These are phyloP conservation scores for Pogoniulus pusillus DNA, from an alignment of 2,797 vertebrate species.

Conservation along the genomic window DNA sequence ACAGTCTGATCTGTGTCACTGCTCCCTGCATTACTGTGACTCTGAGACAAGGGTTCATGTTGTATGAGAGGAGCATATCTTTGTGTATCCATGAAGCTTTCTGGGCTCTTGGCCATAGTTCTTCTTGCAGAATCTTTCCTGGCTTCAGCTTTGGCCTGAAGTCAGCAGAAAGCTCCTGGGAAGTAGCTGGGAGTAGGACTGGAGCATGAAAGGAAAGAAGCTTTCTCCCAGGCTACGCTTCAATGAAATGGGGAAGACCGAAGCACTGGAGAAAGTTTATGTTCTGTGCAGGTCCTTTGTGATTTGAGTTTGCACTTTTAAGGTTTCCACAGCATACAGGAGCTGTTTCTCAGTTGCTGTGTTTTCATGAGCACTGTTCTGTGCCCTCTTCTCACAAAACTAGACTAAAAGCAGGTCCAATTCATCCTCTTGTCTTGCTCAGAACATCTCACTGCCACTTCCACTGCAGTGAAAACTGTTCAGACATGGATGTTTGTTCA, in stretches of 20 bases:
- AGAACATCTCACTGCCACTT: not conserved
- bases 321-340: not conserved
- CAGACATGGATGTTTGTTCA: not conserved
- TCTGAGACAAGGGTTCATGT: not conserved
- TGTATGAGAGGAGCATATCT: not conserved
- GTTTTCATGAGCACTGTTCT: not conserved
- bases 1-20: not conserved
- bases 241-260: not conserved
- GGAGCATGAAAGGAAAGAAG: not conserved
- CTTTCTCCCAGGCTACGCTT: not conserved
- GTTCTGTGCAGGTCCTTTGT: not conserved
- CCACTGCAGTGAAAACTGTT: not conserved
- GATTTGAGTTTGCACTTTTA: not conserved
- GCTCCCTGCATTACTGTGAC: not conserved
- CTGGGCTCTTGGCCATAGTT: not conserved
- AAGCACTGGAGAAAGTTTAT: not conserved
- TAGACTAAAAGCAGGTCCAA: not conserved
- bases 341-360: not conserved
- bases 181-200: not conserved
- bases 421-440: fast-evolving
- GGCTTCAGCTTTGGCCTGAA: not conserved
- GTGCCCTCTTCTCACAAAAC: not conserved
- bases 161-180: not conserved
- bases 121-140: not conserved
- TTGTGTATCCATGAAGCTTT: not conserved